Percentiles rank a stretch among this genome's conserved stretches.
These are phyloP conservation scores for Napeogenes sylphis DNA, from an alignment of 2,888 invertebrate genomes.

Conservation along the genomic window DNA sequence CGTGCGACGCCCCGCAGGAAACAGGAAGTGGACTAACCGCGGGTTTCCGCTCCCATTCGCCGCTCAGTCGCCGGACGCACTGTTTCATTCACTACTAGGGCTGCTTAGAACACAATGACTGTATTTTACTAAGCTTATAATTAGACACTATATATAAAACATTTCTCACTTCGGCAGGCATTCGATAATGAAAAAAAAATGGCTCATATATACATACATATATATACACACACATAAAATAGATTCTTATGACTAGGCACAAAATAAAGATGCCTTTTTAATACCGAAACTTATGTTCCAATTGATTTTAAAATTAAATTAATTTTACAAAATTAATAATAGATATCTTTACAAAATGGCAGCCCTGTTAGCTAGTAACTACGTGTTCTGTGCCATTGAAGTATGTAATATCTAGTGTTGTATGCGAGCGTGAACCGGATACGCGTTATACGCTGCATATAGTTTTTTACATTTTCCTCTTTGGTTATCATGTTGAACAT, in stretches of 20 bases:
- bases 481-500: neutral
- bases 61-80: constrained; percentile 52
- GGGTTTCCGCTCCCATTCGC: constrained; percentile 77
- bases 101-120: constrained; percentile 20
- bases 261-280: too few relatives aligned
- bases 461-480: constrained; percentile 29
- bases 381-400: constrained; percentile 53
- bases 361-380: constrained; percentile 14
- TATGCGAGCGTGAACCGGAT: constrained; percentile 42
- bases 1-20: constrained; percentile 73
- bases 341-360: neutral
- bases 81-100: constrained; percentile 66
- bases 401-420: constrained; percentile 47
- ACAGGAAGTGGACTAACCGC: constrained; percentile 79
- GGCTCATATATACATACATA: too few relatives aligned
- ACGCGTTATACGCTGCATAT: constrained; percentile 40
- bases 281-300: too few relatives aligned
- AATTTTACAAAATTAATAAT: too few relatives aligned
- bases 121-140: neutral
- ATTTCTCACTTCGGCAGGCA: neutral
- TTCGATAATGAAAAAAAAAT: too few relatives aligned
- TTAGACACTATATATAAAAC: neutral
- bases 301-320: too few relatives aligned
- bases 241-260: too few relatives aligned
- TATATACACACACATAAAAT: too few relatives aligned